Base-by-base conservation (phyloP, 2,888 invertebrate genomes). In the Parnassius mnemosyne region DNA sequence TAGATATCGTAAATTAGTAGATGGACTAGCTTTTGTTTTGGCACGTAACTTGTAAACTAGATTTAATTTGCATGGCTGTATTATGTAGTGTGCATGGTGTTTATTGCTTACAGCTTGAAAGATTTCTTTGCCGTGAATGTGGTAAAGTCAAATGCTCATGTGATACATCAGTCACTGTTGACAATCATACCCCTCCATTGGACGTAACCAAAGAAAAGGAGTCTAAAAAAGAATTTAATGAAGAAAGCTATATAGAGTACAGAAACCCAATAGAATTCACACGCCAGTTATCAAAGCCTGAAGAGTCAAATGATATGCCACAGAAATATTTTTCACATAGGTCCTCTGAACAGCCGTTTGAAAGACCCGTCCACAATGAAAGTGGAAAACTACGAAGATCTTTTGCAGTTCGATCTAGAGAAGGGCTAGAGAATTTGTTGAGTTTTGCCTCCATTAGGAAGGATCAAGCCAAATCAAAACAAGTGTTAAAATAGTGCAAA, bases 121-220 rank as follows among this genome's bases (percentile, higher is more conserved):
- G 93, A 88, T 94, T 94, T 93, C 93, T 94, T 92, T 94, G 94
- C 93, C 93, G 93, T 86, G 93, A 93, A 79, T 94, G 94, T 93
- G 93, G 93, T 90, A 93, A 92, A 85, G 92, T 94, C 85, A 94
- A 94, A 87, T 94, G 94, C 84, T 87, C 91, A 84, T 94, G 94
- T 84, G 84, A 85, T 51, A 78, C 69, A 60, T 65, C 80, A 46
- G 68, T 74, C 47, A 75, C 72, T 47, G 68, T 73, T 68, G 71
- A 69, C 65, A 73, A 66, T 9, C 71, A 75, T 49, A 65, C 74
- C 64, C 60, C 70, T 56, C 63, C 73, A 47, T 57, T 71, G 62
- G 66, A 69, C 64, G 61, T 75, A 66, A 57, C 63, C 68, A 66
- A 68, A 49, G 43, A 42, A 42, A 55, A 51, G 64, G 65, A 66